These are phyloP conservation scores for Anthophora plumipes DNA, from an alignment of 2,888 invertebrate genomes.

Conservation along the genomic window DNA sequence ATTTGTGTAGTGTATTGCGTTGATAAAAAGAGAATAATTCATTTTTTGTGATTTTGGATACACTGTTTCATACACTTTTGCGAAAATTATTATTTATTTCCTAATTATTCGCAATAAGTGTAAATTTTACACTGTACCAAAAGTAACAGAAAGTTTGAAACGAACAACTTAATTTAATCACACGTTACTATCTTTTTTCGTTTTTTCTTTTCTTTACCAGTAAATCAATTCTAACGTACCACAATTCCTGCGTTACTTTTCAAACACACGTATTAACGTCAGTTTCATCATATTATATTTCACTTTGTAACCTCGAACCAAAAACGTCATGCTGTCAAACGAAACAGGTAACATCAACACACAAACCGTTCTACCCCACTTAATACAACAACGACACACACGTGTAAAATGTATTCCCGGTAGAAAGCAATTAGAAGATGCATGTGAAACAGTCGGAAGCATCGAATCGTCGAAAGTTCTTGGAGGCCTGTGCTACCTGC, in stretches of 20 bases:
- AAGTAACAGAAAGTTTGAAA: too few relatives aligned
- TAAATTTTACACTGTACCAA: too few relatives aligned
- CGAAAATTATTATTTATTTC: too few relatives aligned
- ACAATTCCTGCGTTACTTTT: neutral
- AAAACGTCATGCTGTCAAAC: neutral
- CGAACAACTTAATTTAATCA: too few relatives aligned
- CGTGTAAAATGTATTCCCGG: neutral
- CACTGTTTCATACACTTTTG: too few relatives aligned
- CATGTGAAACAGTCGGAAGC: neutral
- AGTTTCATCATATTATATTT: neutral
- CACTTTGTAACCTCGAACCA: neutral
- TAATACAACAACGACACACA: neutral
- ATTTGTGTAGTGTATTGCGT: neutral
- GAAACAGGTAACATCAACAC: neutral
- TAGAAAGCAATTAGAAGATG: conserved; percentile 10
- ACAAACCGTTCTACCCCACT: neutral
- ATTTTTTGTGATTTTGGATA: neutral
- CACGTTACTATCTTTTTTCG: too few relatives aligned
- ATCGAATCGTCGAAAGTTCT: conserved; percentile 21
- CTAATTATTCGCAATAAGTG: too few relatives aligned
- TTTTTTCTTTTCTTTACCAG: too few relatives aligned
- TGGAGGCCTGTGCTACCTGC: conserved; percentile 30
- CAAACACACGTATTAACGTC: neutral
- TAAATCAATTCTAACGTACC: too few relatives aligned
- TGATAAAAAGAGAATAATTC: neutral